These are phyloP conservation scores for Fregetta grallaria DNA, from an alignment of 2,113 vertebrate genomes.

Conservation along the genomic window DNA sequence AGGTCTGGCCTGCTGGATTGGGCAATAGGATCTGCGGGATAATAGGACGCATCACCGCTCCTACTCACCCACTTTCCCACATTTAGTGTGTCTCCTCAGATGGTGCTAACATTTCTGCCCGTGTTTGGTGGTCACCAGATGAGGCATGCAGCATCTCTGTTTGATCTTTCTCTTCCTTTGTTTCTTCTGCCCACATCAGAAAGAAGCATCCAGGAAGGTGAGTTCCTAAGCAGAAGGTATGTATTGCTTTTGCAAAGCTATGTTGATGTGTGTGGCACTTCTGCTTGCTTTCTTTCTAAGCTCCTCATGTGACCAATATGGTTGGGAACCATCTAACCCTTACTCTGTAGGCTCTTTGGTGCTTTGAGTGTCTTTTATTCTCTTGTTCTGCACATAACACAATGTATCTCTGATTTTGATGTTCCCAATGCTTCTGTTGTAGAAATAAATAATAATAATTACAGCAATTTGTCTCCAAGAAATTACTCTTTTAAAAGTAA, in stretches of 20 bases:
- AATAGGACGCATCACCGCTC: neutral
- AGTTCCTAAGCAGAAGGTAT: neutral
- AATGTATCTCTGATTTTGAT: conserved; percentile 1
- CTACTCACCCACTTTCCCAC: neutral
- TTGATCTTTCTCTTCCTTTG: neutral
- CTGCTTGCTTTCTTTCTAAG: neutral
- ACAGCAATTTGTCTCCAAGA: neutral
- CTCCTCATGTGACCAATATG: fast-evolving
- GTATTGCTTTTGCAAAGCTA: neutral
- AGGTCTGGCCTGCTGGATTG: neutral
- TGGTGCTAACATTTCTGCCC: neutral
- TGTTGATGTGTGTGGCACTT: neutral
- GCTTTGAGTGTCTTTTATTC: neutral
- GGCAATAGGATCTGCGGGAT: neutral
- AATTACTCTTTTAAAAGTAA: conserved; percentile 11
- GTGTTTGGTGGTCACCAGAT: neutral
- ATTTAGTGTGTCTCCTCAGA: neutral
- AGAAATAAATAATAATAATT: conserved; percentile 9
- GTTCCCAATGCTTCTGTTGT: neutral
- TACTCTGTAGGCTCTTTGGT: neutral
- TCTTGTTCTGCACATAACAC: neutral
- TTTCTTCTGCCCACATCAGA: neutral
- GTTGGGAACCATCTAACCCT: neutral
- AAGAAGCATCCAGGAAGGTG: neutral
- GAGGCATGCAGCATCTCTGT: neutral